Base-by-base conservation (phyloP, 2,113 vertebrate genomes). In the Malurus elegans region DNA sequence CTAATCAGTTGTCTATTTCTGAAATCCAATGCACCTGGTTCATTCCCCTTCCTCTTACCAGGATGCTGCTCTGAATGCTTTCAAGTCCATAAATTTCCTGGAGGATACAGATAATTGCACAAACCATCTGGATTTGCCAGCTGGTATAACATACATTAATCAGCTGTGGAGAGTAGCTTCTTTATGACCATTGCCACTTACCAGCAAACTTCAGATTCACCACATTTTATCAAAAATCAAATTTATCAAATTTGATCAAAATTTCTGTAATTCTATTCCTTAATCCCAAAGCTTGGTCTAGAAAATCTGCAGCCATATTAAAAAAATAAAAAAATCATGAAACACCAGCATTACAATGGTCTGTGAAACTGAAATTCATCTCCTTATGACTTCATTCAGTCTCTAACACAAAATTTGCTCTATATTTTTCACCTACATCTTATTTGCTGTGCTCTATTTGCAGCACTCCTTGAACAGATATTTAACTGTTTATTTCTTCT, bases 71-170 rank as follows among this genome's bases (percentile, higher is more conserved):
- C 8, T 79, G 38, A 92, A 88, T 34, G 6, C 17, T 93, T 93
- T 94, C 42, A 83, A 54, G 23, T 83, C 72, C 74, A 84, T 92
- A 66, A 66, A 71, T 40, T 74, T 88, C 31, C 50, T 78, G 34
- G 42, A 90, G 26, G 72, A 78, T n/a, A 80, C 16, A 90, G 32
- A 64, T 51, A 70, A 88, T 32, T 79, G 25, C 40, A 72, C 66
- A 86, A 88, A 71, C 67, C 64, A 64, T 76, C 79, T 93, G 91
- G 83, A 67, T 47, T 54, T 86, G 12, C 75, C 95, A 94, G 79
- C 34, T 88, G 75, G 34, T 64, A 54, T 28, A 88, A 76, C 42
- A 51, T 20, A 70, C 21, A 80, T 28, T 62, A 83, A 78, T 78
- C 42, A 86, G 14, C 47, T 73, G 18, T 5, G 23, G 64, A 62